A percentile compares a stretch with the other conserved stretches of the same genome.
Evolutionary conservation across 30 jellyfish, hydroid and myxozoan genomes (phyloP).

Genomic region (Euphysa ruthae): DNA sequence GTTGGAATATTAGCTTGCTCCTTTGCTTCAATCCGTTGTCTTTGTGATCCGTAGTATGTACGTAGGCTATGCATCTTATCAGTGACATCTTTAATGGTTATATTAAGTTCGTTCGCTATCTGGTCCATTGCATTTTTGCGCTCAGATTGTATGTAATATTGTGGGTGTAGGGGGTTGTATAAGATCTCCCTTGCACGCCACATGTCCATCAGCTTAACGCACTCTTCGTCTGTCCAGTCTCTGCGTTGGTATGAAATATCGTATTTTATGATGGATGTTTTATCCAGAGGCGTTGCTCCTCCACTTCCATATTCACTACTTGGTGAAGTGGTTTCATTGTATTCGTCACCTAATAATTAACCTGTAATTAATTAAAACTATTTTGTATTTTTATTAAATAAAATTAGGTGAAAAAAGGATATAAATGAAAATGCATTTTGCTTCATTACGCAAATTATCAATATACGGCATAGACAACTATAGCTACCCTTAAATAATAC

Average conservation of each 20-base stretch:
- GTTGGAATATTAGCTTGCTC: slow-evolving; percentile 23
- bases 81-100: slow-evolving; percentile 42
- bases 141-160: slow-evolving; percentile 38
- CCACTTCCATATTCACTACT: not conserved
- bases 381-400: no score
- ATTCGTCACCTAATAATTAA: not conserved
- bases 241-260: slow-evolving; percentile 11
- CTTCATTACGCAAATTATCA: no score
- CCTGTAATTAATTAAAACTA: no score
- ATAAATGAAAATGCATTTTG: no score
- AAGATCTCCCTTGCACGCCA: slow-evolving; percentile 64
- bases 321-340: not conserved
- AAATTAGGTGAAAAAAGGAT: no score
- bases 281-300: no score
- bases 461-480: no score
- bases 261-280: not conserved
- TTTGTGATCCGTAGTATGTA: slow-evolving; percentile 69
- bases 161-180: slow-evolving; percentile 49
- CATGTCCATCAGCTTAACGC: slow-evolving; percentile 30
- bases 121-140: slow-evolving; percentile 58
- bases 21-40: slow-evolving; percentile 47
- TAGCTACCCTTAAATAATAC: no score
- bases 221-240: slow-evolving; percentile 60
- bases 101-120: slow-evolving; percentile 32
- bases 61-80: slow-evolving; percentile 71